Percentiles rank a stretch among this genome's conserved stretches.
These are phyloP conservation scores for Augochlora pura DNA, from an alignment of 1,140 invertebrate genomes.

Conservation along the genomic window DNA sequence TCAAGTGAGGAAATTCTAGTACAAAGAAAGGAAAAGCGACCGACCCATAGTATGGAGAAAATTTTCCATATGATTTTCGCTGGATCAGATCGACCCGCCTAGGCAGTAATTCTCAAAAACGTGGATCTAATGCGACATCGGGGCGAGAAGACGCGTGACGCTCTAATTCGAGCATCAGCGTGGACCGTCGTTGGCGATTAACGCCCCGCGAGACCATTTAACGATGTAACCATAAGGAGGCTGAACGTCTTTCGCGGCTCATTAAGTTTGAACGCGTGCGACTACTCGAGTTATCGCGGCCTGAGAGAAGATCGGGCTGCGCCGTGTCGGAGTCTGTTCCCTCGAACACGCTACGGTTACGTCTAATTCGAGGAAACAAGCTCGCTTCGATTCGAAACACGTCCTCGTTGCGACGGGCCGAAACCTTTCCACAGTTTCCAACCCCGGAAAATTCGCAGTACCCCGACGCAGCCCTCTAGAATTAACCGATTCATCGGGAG, in stretches of 20 bases:
- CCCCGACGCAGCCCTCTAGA: neutral
- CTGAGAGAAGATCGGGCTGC: constrained; percentile 1
- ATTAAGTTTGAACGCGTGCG: constrained; percentile 18
- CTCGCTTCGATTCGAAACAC: constrained; percentile 2
- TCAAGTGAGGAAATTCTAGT: too few species aligned
- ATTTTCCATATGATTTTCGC: too few species aligned
- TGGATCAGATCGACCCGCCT: too few species aligned
- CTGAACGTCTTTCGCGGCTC: constrained; percentile 27
- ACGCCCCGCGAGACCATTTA: constrained; percentile 16
- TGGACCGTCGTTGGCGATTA: neutral
- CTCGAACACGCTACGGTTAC: neutral
- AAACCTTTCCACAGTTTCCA: neutral
- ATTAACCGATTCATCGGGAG: neutral
- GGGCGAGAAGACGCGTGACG: neutral
- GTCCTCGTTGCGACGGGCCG: neutral
- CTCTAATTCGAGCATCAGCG: neutral
- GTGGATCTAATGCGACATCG: neutral
- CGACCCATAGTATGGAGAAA: too few species aligned
- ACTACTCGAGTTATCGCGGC: constrained; percentile 6
- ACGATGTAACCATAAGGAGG: neutral
- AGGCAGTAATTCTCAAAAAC: neutral
- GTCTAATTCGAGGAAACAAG: constrained; percentile 6
- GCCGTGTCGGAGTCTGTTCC: neutral
- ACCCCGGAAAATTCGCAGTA: neutral
- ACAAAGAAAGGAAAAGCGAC: too few species aligned